Conservation (phyloP, 2,888 invertebrate species). For the Dysmachus trigonus region DNA sequence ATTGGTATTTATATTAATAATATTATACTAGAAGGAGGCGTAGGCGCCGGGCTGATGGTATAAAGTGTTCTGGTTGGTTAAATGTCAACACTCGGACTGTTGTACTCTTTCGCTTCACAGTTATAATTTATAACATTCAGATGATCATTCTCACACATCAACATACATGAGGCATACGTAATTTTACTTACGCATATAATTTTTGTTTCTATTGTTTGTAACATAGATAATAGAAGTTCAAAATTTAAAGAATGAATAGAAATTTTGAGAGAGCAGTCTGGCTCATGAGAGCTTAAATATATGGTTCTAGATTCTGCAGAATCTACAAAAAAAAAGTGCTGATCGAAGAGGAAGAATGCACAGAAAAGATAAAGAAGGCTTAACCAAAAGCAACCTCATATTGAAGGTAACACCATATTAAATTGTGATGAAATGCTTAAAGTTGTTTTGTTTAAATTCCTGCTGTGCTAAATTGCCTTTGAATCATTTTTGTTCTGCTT, state of each 20-base stretch:
- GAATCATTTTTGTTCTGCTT: slow-evolving; percentile 24
- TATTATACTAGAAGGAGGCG: slow-evolving; percentile 8
- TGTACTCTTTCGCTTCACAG: neutral
- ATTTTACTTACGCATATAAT: slow-evolving; percentile 31
- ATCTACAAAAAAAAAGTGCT: slow-evolving; percentile 98
- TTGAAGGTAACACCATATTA: slow-evolving; percentile 83
- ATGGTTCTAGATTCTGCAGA: slow-evolving; percentile 96
- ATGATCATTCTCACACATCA: slow-evolving; percentile 31
- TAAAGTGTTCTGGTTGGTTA: neutral
- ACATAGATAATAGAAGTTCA: slow-evolving; percentile 23
- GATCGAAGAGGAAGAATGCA: slow-evolving; percentile 96
- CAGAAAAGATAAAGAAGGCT: slow-evolving; percentile 94
- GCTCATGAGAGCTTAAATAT: slow-evolving; percentile 64
- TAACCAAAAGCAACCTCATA: slow-evolving; percentile 97
- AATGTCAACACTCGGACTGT: slow-evolving; percentile 2
- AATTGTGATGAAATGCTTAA: slow-evolving; percentile 49
- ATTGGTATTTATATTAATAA: neutral
- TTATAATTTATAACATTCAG: slow-evolving; percentile 1
- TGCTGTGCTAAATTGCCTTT: slow-evolving; percentile 39
- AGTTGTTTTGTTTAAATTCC: slow-evolving; percentile 34
- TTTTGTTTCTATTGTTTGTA: slow-evolving; percentile 30
- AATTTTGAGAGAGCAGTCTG: slow-evolving; percentile 56
- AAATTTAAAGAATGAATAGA: slow-evolving; percentile 40
- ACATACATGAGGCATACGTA: slow-evolving; percentile 33
- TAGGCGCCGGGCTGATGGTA: slow-evolving; percentile 13